Evolutionary conservation across 2,797 vertebrate genomes (phyloP).

Genomic region (Geotrypetes seraphini): DNA sequence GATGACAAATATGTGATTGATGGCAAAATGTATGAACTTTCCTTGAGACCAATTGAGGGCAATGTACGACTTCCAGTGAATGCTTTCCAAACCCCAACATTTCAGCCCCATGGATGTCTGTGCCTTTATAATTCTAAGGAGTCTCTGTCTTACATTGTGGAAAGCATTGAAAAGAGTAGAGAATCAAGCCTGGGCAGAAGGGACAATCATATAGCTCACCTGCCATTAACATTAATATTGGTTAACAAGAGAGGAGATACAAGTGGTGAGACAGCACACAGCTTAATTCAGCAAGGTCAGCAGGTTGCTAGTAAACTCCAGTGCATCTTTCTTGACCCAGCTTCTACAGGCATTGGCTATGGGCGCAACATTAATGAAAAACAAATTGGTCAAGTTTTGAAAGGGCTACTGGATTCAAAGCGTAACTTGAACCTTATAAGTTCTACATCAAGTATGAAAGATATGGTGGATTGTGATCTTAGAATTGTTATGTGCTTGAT

Average conservation of each 20-base stretch:
- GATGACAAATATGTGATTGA: conserved; percentile 88
- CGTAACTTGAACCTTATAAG: conserved; percentile 57
- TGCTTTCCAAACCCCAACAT: conserved; percentile 89
- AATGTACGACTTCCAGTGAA: conserved; percentile 93
- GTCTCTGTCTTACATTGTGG: conserved; percentile 86
- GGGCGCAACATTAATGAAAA: conserved; percentile 85
- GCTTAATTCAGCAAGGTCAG: conserved; percentile 82
- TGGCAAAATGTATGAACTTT: conserved; percentile 86
- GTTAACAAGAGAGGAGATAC: conserved; percentile 89
- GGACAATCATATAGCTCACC: conserved; percentile 67
- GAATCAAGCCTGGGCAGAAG: conserved; percentile 71
- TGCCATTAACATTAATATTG: conserved; percentile 75
- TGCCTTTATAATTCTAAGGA: conserved; percentile 97
- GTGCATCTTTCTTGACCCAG: conserved; percentile 81
- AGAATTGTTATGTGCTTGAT: conserved; percentile 87
- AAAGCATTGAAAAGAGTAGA: conserved; percentile 84
- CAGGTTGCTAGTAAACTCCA: conserved; percentile 81
- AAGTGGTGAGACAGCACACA: conserved; percentile 85
- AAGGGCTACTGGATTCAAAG: conserved; percentile 74
- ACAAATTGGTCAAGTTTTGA: conserved; percentile 83
- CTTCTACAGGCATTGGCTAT: conserved; percentile 80
- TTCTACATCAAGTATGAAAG: conserved; percentile 63
- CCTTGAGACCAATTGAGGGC: conserved; percentile 89
- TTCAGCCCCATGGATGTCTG: conserved; percentile 87
- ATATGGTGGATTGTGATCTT: conserved; percentile 73